phyloP scores from a whole-genome alignment of 92 coral and sea anemone genomes.

The Zoanthus sociatus region DNA sequence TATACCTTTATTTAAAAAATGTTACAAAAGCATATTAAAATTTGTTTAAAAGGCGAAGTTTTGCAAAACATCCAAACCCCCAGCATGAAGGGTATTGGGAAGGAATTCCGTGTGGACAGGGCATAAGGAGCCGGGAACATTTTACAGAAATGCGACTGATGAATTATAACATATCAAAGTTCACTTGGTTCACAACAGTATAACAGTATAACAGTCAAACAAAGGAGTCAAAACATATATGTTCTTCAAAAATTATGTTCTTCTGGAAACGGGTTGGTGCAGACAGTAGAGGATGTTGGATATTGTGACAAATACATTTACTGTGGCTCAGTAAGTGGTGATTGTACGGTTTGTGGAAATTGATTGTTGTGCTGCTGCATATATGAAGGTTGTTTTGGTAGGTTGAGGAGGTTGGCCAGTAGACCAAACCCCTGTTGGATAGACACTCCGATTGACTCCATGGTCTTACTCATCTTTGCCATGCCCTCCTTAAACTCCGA shows the following conservation, averaged over 20 bases:
- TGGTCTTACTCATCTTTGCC: conserved; percentile 46
- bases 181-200: conserved; percentile 1
- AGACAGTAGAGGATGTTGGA: neutral
- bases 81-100: neutral
- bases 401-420: conserved; percentile 27
- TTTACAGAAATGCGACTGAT: neutral
- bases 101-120: neutral
- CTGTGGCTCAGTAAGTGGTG: conserved; percentile 4
- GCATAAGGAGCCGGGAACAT: conserved; percentile 1
- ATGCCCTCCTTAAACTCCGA: conserved; percentile 42
- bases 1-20: conserved; percentile 1
- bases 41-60: conserved; percentile 1
- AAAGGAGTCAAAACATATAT: conserved; percentile 2
- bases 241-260: neutral
- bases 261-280: conserved; percentile 6
- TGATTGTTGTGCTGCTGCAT: neutral
- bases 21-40: neutral
- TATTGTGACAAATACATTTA: neutral
- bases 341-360: neutral
- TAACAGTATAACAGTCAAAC: conserved; percentile 3
- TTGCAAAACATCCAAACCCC: conserved; percentile 3
- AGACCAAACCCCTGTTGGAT: conserved; percentile 50
- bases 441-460: conserved; percentile 51
- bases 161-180: conserved; percentile 1
- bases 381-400: neutral